Conservation (phyloP, 2,113 vertebrate species). For the Vidua chalybeata region DNA sequence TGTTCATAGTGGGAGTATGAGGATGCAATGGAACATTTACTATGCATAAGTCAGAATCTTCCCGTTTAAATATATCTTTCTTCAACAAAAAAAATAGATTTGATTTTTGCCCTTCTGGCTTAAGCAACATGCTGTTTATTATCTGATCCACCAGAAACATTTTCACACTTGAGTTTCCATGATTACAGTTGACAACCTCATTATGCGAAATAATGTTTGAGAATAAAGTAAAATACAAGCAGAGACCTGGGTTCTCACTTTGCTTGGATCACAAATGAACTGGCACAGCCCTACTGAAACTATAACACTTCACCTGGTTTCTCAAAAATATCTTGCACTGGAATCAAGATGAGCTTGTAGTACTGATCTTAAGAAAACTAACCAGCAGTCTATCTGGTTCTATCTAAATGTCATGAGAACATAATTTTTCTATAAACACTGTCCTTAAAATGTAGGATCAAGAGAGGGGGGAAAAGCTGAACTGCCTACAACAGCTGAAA, state of each 20-base stretch:
- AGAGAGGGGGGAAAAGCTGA: neutral
- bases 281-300: neutral
- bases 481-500: neutral
- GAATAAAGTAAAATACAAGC: neutral
- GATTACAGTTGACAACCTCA: neutral
- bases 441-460: neutral
- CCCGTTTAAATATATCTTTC: neutral
- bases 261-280: constrained; percentile 36
- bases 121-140: neutral
- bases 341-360: neutral
- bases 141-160: neutral
- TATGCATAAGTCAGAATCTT: neutral
- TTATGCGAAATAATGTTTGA: neutral
- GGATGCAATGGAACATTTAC: neutral
- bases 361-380: neutral
- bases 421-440: neutral
- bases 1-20: neutral
- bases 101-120: neutral
- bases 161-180: neutral
- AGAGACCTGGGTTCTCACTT: constrained; percentile 5
- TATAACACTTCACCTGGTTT: neutral
- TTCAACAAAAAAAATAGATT: neutral
- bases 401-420: neutral
- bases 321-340: neutral
- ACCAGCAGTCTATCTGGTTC: neutral